phyloP scores from a whole-genome alignment of 2,888 invertebrate species.

The Sinelater perroti region DNA sequence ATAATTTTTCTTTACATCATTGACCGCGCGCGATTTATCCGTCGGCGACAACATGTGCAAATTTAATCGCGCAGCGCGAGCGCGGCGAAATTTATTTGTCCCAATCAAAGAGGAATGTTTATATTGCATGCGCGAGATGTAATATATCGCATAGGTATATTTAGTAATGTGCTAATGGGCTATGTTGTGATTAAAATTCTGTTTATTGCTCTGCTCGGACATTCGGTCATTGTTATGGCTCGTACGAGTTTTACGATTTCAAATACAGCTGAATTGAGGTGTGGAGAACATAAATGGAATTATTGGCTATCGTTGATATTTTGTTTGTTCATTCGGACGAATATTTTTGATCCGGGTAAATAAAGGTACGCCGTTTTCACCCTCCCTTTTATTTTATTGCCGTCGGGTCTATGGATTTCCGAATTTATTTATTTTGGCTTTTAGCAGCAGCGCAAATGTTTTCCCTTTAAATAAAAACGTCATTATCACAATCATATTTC shows the following conservation, averaged over 20 bases:
- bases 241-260: constrained; percentile 56
- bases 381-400: constrained; percentile 32
- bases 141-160: constrained; percentile 57
- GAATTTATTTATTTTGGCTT: constrained; percentile 12
- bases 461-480: neutral
- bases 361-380: constrained; percentile 49
- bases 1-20: constrained; percentile 28
- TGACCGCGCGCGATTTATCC: constrained; percentile 28
- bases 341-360: constrained; percentile 57
- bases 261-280: constrained; percentile 53
- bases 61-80: constrained; percentile 27
- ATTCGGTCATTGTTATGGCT: constrained; percentile 54
- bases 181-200: constrained; percentile 62
- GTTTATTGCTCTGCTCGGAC: constrained; percentile 58
- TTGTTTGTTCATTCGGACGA: constrained; percentile 59
- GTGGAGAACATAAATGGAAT: constrained; percentile 59
- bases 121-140: constrained; percentile 57
- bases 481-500: no score
- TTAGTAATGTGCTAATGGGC: constrained; percentile 62
- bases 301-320: constrained; percentile 60
- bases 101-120: constrained; percentile 59
- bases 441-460: neutral
- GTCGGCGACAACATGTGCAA: constrained; percentile 25
- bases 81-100: constrained; percentile 56
- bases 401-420: no score